phyloP scores from a whole-genome alignment of 2,888 invertebrate genomes.

The Graphium colonna region DNA sequence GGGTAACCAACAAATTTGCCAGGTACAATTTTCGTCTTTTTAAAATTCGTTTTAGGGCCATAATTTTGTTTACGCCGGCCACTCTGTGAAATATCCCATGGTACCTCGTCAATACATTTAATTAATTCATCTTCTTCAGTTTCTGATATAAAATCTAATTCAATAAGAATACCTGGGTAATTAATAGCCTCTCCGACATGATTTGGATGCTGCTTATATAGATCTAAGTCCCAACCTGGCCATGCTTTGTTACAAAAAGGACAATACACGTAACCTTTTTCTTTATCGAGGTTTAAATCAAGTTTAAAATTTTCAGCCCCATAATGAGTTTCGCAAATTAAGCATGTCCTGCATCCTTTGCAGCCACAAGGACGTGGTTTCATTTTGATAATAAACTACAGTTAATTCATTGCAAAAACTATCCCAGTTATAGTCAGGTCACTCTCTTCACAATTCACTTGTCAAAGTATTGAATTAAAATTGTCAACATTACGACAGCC shows the following conservation, averaged over 20 bases:
- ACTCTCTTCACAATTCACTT: too few relatives aligned
- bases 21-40: constrained; percentile 89
- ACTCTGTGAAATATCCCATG: constrained; percentile 96
- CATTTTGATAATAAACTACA: constrained; percentile 21
- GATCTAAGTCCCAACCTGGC: constrained; percentile 84
- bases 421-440: too few relatives aligned
- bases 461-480: too few relatives aligned
- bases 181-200: constrained; percentile 81
- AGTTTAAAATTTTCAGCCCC: constrained; percentile 61
- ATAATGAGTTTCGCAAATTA: constrained; percentile 88
- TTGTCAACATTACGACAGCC: too few relatives aligned
- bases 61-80: constrained; percentile 98
- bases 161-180: constrained; percentile 84
- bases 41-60: constrained; percentile 99
- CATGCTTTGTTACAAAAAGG: constrained; percentile 87
- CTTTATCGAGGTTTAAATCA: constrained; percentile 64
- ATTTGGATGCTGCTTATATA: constrained; percentile 82
- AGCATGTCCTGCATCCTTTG: constrained; percentile 94
- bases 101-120: constrained; percentile 85
- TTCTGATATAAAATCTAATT: constrained; percentile 86
- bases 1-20: constrained; percentile 95
- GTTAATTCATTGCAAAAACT: not conserved
- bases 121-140: constrained; percentile 85
- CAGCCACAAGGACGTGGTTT: constrained; percentile 91
- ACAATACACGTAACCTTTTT: constrained; percentile 86